Evolutionary conservation across 2,113 vertebrate species (phyloP), one percentile per base, ranked within the genome.

Genomic region (Corythornis cristatus): DNA sequence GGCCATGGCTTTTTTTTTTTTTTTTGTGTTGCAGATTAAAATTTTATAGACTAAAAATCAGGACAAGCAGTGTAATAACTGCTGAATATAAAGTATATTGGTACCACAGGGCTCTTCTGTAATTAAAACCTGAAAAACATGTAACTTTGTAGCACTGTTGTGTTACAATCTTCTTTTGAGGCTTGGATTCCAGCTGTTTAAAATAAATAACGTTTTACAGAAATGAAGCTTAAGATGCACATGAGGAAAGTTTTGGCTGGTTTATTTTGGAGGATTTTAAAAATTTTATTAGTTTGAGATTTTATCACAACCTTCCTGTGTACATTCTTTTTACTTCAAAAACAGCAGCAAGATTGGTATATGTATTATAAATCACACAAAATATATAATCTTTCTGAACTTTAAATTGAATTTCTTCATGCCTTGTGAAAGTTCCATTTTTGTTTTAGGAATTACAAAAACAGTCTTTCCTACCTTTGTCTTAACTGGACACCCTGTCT

Each of bases 121-220:
- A 81, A 89, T 86, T 86, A 76, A 85, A 90, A 92, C 66, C 48
- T 45, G 12, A 48, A 93, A 93, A 78, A 26, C 13, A 40, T 88
- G 65, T 67, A 91, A 15, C 37, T 88, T 96, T 60, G 53, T 75
- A 61, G 26, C 46, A 62, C 31, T 73, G 22, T 68, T 84, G 76
- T 78, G 51, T 91, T 91, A 15, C 50, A 28, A 8, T 88, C 81
- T 83, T 86, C 78, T 86, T 11, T 31, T 66, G 60, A 80, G 79
- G 8, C 31, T 29, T 37, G 58, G 50, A 74, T 54, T 91, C 21
- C 67, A 95, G 84, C 87, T 96, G 57, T 88, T 94, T 64, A 86
- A 89, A 89, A 84, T 92, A 84, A 80, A 73, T 62, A 67, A 76
- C 28, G 46, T 80, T 72, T 92, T 71, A 46, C 3, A 22, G n/a